phyloP scores from a whole-genome alignment of 2,113 vertebrate genomes.

The Donacobius atricapilla region DNA sequence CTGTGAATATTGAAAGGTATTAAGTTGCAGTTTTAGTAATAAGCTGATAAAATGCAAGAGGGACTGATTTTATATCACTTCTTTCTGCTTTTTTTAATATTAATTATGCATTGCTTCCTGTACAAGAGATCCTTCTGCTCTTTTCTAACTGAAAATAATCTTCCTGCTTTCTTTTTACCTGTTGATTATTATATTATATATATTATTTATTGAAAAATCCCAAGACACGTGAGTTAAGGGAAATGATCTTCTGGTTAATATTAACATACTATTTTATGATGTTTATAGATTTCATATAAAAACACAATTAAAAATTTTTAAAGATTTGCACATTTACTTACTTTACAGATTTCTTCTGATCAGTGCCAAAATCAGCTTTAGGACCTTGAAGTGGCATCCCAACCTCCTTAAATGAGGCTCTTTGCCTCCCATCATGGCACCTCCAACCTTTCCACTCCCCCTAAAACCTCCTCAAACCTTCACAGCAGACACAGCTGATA shows the following conservation, averaged over 20 bases:
- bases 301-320: background rate
- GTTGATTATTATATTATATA: background rate
- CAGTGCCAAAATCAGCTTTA: background rate
- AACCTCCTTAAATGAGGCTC: accelerated
- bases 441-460: background rate
- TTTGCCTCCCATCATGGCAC: background rate
- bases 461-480: background rate
- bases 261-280: background rate
- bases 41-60: background rate
- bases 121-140: background rate
- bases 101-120: background rate
- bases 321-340: background rate
- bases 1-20: background rate
- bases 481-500: background rate
- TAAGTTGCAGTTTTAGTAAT: background rate
- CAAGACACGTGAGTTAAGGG: background rate
- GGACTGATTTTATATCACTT: background rate
- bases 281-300: background rate
- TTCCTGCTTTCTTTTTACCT: background rate
- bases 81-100: background rate
- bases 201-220: background rate
- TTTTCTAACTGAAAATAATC: background rate
- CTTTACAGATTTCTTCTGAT: background rate
- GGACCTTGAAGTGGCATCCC: background rate
- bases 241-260: background rate